These are phyloP conservation scores for Drosophila ananassae DNA, from an alignment of 1,140 invertebrate genomes.

Conservation along the genomic window DNA sequence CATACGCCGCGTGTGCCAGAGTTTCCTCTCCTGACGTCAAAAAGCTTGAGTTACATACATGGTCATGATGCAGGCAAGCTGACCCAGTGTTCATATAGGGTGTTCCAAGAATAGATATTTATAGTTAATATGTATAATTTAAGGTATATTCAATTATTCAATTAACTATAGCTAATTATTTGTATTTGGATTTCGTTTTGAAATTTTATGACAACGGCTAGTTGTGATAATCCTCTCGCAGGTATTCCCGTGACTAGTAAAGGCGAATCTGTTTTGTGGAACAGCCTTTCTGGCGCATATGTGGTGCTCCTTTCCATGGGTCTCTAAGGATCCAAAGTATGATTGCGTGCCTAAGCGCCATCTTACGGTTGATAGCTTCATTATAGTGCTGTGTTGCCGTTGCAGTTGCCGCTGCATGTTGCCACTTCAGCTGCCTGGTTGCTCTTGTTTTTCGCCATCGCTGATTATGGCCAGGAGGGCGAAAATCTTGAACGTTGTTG, in stretches of 20 bases:
- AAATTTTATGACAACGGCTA: too few species aligned
- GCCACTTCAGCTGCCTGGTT: constrained; percentile 8
- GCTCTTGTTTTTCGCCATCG: constrained; percentile 59
- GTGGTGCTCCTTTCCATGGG: constrained; percentile 19
- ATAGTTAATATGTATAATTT: too few species aligned
- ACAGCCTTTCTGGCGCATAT: background rate
- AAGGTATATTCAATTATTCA: too few species aligned
- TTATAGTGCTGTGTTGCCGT: constrained; percentile 64
- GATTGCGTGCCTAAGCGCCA: constrained; percentile 80
- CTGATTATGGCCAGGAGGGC: constrained; percentile 57
- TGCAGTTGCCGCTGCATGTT: constrained; percentile 21
- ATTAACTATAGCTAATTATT: too few species aligned
- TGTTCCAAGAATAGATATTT: background rate
- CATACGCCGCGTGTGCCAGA: constrained; percentile 64
- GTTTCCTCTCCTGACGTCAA: constrained; percentile 46
- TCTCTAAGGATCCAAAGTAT: constrained; percentile 56
- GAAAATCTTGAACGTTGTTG: constrained; percentile 52
- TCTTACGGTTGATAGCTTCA: constrained; percentile 81
- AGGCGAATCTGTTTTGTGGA: background rate
- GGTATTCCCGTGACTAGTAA: too few species aligned
- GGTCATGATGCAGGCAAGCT: constrained; percentile 29
- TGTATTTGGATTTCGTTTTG: too few species aligned
- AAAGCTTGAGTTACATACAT: constrained; percentile 48
- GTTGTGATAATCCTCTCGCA: too few species aligned
- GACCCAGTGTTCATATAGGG: background rate